Evolutionary conservation across 1,140 invertebrate genomes (phyloP).

Genomic region (Wiebesia pumilae): DNA sequence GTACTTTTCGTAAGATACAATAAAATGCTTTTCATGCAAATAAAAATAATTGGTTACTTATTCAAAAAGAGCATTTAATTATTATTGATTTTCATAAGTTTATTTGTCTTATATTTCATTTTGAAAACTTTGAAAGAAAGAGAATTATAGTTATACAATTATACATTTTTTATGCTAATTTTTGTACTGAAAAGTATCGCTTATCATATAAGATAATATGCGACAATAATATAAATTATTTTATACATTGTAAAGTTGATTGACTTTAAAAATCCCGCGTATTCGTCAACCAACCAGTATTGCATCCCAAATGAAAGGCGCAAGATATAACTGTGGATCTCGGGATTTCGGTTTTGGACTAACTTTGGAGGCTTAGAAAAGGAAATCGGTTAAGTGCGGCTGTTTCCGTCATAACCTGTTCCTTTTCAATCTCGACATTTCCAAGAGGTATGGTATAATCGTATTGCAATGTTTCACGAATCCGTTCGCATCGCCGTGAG

Average conservation of each 20-base stretch:
- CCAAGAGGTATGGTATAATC: conserved; percentile 61
- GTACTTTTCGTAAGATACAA: too few species aligned
- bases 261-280: too few species aligned
- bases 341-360: not conserved
- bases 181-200: too few species aligned
- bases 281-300: not conserved
- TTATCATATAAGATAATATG: not conserved
- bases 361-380: not conserved
- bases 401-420: conserved; percentile 40
- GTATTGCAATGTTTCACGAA: conserved; percentile 31
- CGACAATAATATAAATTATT: not conserved
- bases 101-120: too few species aligned
- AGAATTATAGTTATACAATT: too few species aligned
- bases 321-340: not conserved
- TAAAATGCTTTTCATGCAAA: too few species aligned
- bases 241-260: too few species aligned
- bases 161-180: too few species aligned
- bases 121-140: too few species aligned
- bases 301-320: not conserved
- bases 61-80: too few species aligned
- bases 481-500: conserved; percentile 21
- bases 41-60: too few species aligned
- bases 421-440: conserved; percentile 51
- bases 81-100: too few species aligned
- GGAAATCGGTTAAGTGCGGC: conserved; percentile 9